Conservation (phyloP, 2,888 invertebrate genomes). For the Melolontha melolontha region DNA sequence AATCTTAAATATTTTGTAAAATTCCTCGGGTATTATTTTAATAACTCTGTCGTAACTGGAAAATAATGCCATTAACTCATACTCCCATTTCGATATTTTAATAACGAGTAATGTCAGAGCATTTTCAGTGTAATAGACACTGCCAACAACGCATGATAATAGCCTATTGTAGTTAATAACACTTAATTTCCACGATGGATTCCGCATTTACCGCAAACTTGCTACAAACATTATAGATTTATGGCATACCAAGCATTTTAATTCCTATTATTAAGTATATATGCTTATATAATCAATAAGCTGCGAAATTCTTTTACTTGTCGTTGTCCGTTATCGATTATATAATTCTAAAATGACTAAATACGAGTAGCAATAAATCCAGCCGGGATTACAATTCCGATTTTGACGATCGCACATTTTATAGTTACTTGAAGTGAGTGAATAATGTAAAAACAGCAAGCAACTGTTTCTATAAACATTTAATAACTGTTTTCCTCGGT, state of each 20-base stretch:
- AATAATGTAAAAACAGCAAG: not conserved
- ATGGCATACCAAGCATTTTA: conserved; percentile 28
- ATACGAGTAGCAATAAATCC: conserved; percentile 18
- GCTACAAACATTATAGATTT: conserved; percentile 12
- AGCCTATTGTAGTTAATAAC: conserved; percentile 26
- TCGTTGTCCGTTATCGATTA: conserved; percentile 5
- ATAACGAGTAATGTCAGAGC: conserved; percentile 22
- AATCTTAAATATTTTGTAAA: not conserved
- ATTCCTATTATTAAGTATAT: conserved; percentile 33
- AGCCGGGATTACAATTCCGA: conserved; percentile 11
- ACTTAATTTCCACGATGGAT: conserved; percentile 12
- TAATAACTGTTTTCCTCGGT: not conserved
- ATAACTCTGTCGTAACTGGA: not conserved
- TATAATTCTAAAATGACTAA: conserved; percentile 26
- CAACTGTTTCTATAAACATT: conserved; percentile 1
- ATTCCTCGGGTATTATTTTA: conserved; percentile 17
- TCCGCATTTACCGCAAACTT: conserved; percentile 22
- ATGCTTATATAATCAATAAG: conserved; percentile 36
- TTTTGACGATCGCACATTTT: conserved; percentile 12
- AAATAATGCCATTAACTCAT: conserved; percentile 22
- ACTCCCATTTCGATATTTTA: conserved; percentile 14
- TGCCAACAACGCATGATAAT: conserved; percentile 27
- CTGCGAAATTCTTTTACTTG: conserved; percentile 14
- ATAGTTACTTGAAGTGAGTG: not conserved
- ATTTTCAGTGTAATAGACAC: conserved; percentile 12